Conservation (phyloP, 64 coral and sea anemone genomes). For the Catalaphyllia jardinei region DNA sequence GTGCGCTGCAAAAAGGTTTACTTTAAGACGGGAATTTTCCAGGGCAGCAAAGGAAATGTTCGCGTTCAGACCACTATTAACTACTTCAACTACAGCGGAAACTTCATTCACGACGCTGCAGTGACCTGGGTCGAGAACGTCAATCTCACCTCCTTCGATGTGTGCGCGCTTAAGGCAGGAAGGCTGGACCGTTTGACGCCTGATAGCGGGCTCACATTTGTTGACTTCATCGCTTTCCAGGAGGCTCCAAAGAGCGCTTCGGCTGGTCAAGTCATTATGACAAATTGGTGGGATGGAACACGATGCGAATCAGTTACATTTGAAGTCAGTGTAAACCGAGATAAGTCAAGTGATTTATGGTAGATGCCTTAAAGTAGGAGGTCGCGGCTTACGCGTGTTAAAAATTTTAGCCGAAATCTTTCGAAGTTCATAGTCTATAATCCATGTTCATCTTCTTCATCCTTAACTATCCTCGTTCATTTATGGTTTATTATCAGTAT, state of each 20-base stretch:
- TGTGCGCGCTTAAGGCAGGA: slow-evolving; percentile 74
- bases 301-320: slow-evolving; percentile 19
- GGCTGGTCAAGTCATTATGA: slow-evolving; percentile 19
- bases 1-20: slow-evolving; percentile 58
- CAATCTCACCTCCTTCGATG: slow-evolving; percentile 31
- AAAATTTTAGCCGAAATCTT: no score
- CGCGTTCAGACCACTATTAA: slow-evolving; percentile 55
- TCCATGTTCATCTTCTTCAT: no score
- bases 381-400: no score
- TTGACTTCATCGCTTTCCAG: slow-evolving; percentile 78
- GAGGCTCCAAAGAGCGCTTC: slow-evolving; percentile 54
- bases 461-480: no score
- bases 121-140: slow-evolving; percentile 73
- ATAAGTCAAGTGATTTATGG: neutral
- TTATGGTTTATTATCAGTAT: no score
- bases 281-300: slow-evolving; percentile 82
- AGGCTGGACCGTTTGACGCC: slow-evolving; percentile 67
- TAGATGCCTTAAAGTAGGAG: no score
- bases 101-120: slow-evolving; percentile 74
- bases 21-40: slow-evolving; percentile 44
- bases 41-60: neutral
- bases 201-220: slow-evolving; percentile 45
- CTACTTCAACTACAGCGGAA: slow-evolving; percentile 50
- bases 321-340: neutral
- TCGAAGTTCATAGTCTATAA: no score